Base-by-base conservation (phyloP, 2,113 vertebrate genomes). In the Boulengeromyrus knoepffleri region DNA sequence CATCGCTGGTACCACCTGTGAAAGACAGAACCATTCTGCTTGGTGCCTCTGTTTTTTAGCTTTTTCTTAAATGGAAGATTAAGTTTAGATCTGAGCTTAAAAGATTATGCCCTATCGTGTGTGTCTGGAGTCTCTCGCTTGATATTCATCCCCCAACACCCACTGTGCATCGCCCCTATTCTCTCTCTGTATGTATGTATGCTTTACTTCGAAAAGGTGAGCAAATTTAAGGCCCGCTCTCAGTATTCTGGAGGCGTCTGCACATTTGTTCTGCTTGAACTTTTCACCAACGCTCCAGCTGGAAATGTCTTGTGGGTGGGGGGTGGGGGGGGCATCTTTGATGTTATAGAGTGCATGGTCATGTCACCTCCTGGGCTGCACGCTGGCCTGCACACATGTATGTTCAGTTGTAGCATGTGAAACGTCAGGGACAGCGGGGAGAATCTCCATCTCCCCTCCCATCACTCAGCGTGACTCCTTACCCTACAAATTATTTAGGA, bases 61-160 rank as follows among this genome's bases (percentile, higher is more conserved):
- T 85, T 91, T 92, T 94, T 93, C 93, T 94, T 95, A 94, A 95
- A 95, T 94, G 93, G 93, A 92, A 95, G 94, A 96, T 95, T 95
- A 94, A 90, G 92, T 96, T 95, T 93, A 95, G 94, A 94, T 94
- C 93, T 93, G 90, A 92, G 94, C 92, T 95, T 94, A 94, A 94
- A 93, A 95, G 94, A 95, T 95, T 94, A 94, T 93, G 90, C 27
- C 66, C 91, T 93, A 93, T 94, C 91, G 92, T 93, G 92, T 94
- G 92, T 93, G 90, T 95, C 94, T 93, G 91, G 92, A 91, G 93
- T 93, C 93, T 91, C 92, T 94, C 93, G 92, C 94, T 94, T 92
- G 83, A 93, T 93, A 92, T 92, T 85, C 83, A 49, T 52, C 62
- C 66, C 27, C 87, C 91, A 93, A 93, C 92, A 90, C 90, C 90